Conservation (phyloP, 2,113 vertebrate genomes). For the Pyxicephalus adspersus region DNA sequence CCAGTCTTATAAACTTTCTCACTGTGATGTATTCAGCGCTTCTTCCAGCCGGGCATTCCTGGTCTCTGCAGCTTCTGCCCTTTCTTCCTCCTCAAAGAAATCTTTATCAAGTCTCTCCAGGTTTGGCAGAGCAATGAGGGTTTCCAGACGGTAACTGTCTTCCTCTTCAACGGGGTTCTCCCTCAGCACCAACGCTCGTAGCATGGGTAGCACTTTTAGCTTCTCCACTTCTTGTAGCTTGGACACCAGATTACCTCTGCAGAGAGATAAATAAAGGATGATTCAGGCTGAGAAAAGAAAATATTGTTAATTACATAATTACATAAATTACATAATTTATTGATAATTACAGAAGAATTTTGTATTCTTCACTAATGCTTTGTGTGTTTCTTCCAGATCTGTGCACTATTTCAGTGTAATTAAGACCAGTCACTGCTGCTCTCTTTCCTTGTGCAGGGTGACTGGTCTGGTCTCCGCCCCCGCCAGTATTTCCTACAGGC, state of each 20-base stretch:
- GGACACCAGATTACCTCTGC: constrained; percentile 68
- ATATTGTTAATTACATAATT: too few species aligned
- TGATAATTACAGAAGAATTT: too few species aligned
- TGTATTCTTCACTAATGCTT: too few species aligned
- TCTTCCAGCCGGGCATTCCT: constrained; percentile 62
- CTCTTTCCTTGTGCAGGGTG: too few species aligned
- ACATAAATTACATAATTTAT: too few species aligned
- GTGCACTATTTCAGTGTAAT: too few species aligned
- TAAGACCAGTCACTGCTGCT: too few species aligned
- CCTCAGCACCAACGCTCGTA: constrained; percentile 78
- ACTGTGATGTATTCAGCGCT: constrained; percentile 59
- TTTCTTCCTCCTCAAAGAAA: constrained; percentile 74
- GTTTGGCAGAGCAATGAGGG: constrained; percentile 71
- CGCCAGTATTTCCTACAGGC: too few species aligned
- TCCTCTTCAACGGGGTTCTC: constrained; percentile 81
- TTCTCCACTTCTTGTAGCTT: constrained; percentile 67
- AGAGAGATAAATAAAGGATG: not conserved
- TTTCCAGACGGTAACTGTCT: constrained; percentile 72
- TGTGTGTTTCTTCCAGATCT: too few species aligned
- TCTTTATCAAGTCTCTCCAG: constrained; percentile 88
- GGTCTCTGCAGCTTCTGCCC: constrained; percentile 69
- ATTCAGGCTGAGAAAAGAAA: too few species aligned
- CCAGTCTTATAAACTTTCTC: not conserved
- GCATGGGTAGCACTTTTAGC: constrained; percentile 70
- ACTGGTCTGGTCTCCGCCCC: too few species aligned